These are phyloP conservation scores for Lumbricus terrestris DNA, from an alignment of 2,888 invertebrate genomes.

Conservation along the genomic window DNA sequence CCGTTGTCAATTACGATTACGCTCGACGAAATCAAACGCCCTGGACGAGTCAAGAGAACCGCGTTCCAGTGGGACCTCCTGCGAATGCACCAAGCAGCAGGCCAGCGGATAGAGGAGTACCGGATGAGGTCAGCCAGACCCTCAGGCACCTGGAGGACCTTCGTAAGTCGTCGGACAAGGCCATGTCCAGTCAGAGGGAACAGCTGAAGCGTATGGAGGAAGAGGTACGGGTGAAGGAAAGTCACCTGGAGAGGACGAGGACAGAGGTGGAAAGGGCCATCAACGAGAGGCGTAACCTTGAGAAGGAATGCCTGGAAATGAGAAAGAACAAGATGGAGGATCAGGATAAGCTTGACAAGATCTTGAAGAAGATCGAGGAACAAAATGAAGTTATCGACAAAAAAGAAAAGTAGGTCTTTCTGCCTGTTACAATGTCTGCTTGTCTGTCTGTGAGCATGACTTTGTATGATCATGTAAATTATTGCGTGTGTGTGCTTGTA, in stretches of 20 bases:
- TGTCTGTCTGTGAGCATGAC: too few relatives aligned
- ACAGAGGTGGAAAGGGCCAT: not conserved
- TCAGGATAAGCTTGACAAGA: not conserved
- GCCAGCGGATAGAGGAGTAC: not conserved
- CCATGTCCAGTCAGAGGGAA: not conserved
- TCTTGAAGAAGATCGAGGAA: not conserved
- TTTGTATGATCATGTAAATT: conserved; percentile 3
- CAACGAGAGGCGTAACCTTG: not conserved
- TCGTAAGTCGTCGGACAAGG: not conserved
- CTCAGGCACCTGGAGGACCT: conserved; percentile 5
- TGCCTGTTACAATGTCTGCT: too few relatives aligned
- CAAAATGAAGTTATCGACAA: not conserved
- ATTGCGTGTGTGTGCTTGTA: too few relatives aligned
- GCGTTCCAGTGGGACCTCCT: not conserved
- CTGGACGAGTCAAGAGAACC: not conserved
- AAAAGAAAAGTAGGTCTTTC: conserved; percentile 10
- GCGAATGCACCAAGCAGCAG: not conserved
- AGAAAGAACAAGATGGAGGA: not conserved
- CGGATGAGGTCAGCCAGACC: not conserved
- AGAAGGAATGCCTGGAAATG: not conserved
- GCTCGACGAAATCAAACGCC: not conserved
- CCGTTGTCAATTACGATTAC: not conserved
- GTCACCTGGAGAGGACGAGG: not conserved
- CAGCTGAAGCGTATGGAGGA: conserved; percentile 7
- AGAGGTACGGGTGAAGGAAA: not conserved